phyloP scores from a whole-genome alignment of 2,797 vertebrate species.

The Apogon talboti region DNA sequence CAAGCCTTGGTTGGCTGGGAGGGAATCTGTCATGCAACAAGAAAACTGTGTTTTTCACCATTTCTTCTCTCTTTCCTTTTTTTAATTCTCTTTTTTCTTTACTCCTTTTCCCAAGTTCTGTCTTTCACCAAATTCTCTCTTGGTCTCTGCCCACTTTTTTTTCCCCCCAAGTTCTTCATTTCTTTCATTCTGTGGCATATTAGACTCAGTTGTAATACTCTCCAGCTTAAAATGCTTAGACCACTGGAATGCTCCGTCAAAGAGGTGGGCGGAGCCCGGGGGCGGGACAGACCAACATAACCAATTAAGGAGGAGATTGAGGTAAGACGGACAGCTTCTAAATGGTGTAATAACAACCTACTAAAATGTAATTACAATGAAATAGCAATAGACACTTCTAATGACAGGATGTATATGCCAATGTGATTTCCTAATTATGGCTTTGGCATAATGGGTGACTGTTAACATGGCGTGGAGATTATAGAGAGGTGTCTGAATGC shows the following conservation, averaged over 20 bases:
- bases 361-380: conserved; percentile 84
- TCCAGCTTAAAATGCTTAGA: conserved; percentile 76
- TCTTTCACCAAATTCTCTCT: conserved; percentile 59
- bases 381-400: conserved; percentile 84
- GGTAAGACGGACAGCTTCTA: conserved; percentile 82
- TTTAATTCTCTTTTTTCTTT: conserved; percentile 48
- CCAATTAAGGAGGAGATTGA: conserved; percentile 87
- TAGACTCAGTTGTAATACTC: conserved; percentile 77
- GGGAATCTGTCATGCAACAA: conserved; percentile 88
- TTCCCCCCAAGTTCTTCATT: conserved; percentile 49
- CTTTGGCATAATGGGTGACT: conserved; percentile 76
- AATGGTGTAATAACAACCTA: conserved; percentile 83
- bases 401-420: conserved; percentile 81
- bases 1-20: conserved; percentile 88
- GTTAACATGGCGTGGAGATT: conserved; percentile 83
- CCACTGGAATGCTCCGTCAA: conserved; percentile 82
- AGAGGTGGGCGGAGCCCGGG: conserved; percentile 70
- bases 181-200: conserved; percentile 78
- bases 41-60: conserved; percentile 85
- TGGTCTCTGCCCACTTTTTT: conserved; percentile 38
- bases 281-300: conserved; percentile 79
- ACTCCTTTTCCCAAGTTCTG: conserved; percentile 55
- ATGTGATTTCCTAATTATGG: conserved; percentile 81
- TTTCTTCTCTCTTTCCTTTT: conserved; percentile 65
- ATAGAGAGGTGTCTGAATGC: conserved; percentile 81